A percentile compares a stretch with the other conserved stretches of the same genome.
Evolutionary conservation across 2,113 vertebrate species (phyloP).

Genomic region (Mus pahari): DNA sequence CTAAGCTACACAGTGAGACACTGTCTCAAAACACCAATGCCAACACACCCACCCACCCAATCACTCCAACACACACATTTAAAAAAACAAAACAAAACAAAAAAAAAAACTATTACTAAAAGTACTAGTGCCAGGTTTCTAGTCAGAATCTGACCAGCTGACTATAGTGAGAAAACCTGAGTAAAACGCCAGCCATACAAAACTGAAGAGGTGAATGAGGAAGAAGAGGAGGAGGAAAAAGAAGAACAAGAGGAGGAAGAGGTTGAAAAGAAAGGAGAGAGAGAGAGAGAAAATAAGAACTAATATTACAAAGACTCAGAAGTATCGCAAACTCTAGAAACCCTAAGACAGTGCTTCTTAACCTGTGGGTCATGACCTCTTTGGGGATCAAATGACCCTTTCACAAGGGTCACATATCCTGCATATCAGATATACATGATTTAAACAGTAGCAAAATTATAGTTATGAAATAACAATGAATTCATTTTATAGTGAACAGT

Average conservation of each 20-base stretch:
- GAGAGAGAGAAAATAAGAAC: neutral
- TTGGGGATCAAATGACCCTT: neutral
- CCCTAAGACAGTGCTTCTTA: neutral
- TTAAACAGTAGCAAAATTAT: neutral
- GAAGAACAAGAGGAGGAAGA: no score
- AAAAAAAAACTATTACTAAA: neutral
- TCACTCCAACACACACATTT: neutral
- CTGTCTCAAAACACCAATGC: neutral
- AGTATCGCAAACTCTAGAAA: conserved; percentile 20
- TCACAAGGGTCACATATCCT: neutral
- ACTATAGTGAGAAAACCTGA: neutral
- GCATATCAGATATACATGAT: neutral
- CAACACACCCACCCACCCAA: neutral
- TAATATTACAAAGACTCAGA: conserved; percentile 16
- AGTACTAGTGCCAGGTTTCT: neutral
- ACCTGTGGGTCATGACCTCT: neutral
- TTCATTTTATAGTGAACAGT: neutral
- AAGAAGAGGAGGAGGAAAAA: no score
- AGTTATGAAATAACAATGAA: neutral
- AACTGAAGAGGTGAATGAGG: neutral
- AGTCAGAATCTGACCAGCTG: neutral
- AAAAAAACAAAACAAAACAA: no score
- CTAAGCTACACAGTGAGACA: neutral
- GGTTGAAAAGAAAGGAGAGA: neutral
- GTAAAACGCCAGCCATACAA: conserved; percentile 6